Percentiles rank a stretch among this genome's conserved stretches.
Conservation (phyloP, 2,888 invertebrate species). For the Morinoia aosen region DNA sequence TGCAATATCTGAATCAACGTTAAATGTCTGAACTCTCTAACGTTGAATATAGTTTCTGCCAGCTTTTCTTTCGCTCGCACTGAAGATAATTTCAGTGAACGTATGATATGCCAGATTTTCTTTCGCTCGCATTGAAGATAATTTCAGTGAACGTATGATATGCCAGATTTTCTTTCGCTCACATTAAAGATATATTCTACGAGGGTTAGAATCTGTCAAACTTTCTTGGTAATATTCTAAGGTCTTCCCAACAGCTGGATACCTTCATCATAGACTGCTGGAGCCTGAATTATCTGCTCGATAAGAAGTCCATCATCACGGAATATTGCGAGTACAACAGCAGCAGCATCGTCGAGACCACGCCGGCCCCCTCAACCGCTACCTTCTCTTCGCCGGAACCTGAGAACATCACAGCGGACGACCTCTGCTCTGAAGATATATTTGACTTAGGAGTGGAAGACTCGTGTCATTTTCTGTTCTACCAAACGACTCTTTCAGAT, state of each 20-base stretch:
- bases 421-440: background rate
- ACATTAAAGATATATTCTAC: too few species aligned
- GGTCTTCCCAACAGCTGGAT: slow-evolving; percentile 70
- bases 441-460: background rate
- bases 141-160: too few species aligned
- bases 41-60: background rate
- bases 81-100: too few species aligned
- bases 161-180: too few species aligned
- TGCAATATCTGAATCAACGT: background rate
- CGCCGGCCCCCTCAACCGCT: background rate
- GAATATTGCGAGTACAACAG: slow-evolving; percentile 69
- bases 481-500: slow-evolving; percentile 70
- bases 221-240: background rate
- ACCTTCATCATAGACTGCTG: slow-evolving; percentile 71
- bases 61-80: background rate
- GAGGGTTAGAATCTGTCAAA: background rate
- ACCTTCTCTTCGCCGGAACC: background rate
- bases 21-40: background rate
- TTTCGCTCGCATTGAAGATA: too few species aligned
- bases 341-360: background rate
- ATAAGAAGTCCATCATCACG: slow-evolving; percentile 70
- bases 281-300: slow-evolving; percentile 69
- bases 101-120: too few species aligned
- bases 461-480: slow-evolving; percentile 63
- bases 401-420: background rate